Evolutionary conservation across 2,888 invertebrate species (phyloP).

Genomic region (Conistra vaccinii): DNA sequence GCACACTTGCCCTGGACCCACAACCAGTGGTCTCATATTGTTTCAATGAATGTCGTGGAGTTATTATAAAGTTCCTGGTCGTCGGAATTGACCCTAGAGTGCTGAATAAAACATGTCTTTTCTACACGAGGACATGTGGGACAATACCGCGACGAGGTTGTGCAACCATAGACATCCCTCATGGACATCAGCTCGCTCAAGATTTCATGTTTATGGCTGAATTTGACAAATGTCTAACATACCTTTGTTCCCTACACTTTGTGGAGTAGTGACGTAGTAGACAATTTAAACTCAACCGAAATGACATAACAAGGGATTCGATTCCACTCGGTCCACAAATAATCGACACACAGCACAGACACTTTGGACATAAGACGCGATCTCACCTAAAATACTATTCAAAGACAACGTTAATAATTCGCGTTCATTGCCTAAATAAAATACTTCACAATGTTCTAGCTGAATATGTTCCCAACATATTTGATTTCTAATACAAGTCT

Average conservation of each 20-base stretch:
- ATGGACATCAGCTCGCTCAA: not conserved
- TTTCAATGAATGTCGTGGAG: not conserved
- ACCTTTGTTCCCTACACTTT: slow-evolving; percentile 4
- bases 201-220: not conserved
- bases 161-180: not conserved
- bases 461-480: not conserved
- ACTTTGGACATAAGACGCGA: slow-evolving; percentile 2
- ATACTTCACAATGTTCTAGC: not conserved
- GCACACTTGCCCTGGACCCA: not conserved
- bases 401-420: not conserved
- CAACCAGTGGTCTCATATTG: not conserved
- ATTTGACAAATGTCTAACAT: not conserved
- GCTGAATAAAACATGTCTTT: not conserved
- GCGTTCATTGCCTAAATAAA: not conserved
- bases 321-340: not conserved
- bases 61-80: not conserved
- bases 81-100: not conserved
- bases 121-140: not conserved
- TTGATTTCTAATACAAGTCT: slow-evolving; percentile 25
- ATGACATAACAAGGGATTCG: not conserved
- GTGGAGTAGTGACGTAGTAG: not conserved
- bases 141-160: not conserved
- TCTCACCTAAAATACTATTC: not conserved
- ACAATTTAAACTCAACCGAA: slow-evolving; percentile 11
- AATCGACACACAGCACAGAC: not conserved